Base-by-base conservation (phyloP, 2,888 invertebrate genomes). In the Nomada fucata region DNA sequence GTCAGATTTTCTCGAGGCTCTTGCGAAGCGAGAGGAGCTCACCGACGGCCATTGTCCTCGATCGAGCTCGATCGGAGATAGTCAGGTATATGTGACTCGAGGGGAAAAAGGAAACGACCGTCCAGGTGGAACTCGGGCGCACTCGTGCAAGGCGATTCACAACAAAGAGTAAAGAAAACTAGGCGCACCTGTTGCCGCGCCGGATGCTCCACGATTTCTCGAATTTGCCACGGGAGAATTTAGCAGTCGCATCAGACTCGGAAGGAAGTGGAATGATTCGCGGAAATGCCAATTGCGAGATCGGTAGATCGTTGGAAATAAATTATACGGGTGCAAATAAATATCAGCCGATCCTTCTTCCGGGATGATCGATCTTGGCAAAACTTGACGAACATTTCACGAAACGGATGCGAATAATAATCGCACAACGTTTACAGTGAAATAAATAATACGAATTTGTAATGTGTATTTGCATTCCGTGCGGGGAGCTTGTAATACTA, bases 81-180 rank as follows among this genome's bases (percentile, higher is more conserved):
- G 80, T 73, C 78, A 87, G 84, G 87, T 87, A 88, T 88, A 47
- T 47, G 86, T 77, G 76, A 83, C 76, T 84, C 74, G 75, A 71
- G 74, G 81, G 81, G 82, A 68, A 82, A 84, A 86, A 86, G 86
- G 87, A 87, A 88, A 86, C 82, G 81, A 77, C 70, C 86, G 87
- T 80, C 84, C 86, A 88, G 79, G 82, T 87, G 87, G 87, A 87
- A 88, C 80, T 79, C 87, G 72, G 83, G 78, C 76, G 81, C 83
- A 78, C 79, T 87, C 81, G 82, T 82, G 83, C 83, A 86, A 87
- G 83, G 79, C 83, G 76, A 83, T 84, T 79, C 82, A 81, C 84
- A 86, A 86, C 79, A 84, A 85, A 68, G 87, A 83, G 83, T 81
- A 84, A 87, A 87, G 82, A 83, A 86, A 78, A 80, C 74, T 79